A percentile compares a stretch with the other conserved stretches of the same genome.
These are phyloP conservation scores for Lamellibrachia columna DNA, from an alignment of 2,888 invertebrate species.

Conservation along the genomic window DNA sequence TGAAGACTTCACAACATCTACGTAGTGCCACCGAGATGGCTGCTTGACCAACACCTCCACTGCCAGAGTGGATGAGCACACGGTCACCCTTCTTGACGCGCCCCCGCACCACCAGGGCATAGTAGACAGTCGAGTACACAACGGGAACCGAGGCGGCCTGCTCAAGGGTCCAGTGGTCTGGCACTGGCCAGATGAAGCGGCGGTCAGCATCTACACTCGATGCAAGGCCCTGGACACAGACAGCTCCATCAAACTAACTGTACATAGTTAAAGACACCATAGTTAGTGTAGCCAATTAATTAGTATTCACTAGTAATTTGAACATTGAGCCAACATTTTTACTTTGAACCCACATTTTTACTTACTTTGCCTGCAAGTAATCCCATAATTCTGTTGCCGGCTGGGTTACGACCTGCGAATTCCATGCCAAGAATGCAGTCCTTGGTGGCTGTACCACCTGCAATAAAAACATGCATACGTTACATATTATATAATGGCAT, in stretches of 20 bases:
- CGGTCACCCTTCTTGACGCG: constrained; percentile 83
- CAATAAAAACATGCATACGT: constrained; percentile 21
- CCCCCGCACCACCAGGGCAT: constrained; percentile 89
- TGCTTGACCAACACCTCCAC: constrained; percentile 96
- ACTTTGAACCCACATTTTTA: no score
- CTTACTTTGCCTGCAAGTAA: constrained; percentile 62
- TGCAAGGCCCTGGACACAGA: constrained; percentile 75
- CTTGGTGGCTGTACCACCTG: constrained; percentile 69
- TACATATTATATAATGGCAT: no score
- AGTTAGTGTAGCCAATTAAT: not conserved
- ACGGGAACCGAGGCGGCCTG: constrained; percentile 95
- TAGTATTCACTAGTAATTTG: not conserved
- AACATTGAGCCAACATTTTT: no score
- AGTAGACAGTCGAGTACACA: constrained; percentile 87
- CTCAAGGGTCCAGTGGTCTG: constrained; percentile 86
- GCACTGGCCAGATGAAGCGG: constrained; percentile 81
- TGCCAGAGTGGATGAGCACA: constrained; percentile 93
- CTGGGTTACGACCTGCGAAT: constrained; percentile 83
- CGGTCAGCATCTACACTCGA: constrained; percentile 83
- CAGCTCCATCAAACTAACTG: not conserved
- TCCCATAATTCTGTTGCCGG: constrained; percentile 63
- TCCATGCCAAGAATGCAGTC: constrained; percentile 96
- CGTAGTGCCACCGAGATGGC: constrained; percentile 92
- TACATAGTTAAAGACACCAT: not conserved
- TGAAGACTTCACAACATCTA: constrained; percentile 79